phyloP scores from a whole-genome alignment of 2,113 vertebrate genomes.

The Zootoca vivipara region DNA sequence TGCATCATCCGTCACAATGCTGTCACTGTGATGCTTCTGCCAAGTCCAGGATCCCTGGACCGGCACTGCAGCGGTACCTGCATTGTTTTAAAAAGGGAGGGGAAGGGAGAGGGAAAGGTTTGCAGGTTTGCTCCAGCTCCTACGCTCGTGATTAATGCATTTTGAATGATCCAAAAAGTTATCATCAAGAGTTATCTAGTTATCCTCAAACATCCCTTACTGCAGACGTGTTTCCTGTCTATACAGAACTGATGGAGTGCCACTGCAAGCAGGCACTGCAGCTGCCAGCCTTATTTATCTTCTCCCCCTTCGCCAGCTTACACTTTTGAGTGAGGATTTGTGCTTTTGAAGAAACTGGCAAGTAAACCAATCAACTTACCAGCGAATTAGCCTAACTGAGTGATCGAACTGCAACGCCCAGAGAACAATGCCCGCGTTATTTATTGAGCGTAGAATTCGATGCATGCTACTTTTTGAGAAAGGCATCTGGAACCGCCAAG shows the following conservation, averaged over 20 bases:
- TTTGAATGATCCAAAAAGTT: not conserved
- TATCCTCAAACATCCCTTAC: not conserved
- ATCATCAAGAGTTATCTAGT: not conserved
- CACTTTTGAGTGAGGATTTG: not conserved
- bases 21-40: not conserved
- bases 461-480: not conserved
- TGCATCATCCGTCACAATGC: constrained; percentile 57
- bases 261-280: not conserved
- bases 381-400: not conserved
- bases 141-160: not conserved
- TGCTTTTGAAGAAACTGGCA: not conserved
- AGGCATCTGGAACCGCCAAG: not conserved
- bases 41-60: constrained; percentile 46
- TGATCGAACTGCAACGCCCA: not conserved
- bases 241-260: not conserved
- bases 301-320: not conserved
- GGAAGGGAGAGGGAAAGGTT: not conserved
- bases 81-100: not conserved
- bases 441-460: not conserved
- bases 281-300: not conserved
- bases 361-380: not conserved
- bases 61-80: not conserved
- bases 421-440: not conserved
- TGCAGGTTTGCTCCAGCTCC: not conserved
- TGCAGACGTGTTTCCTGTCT: not conserved